Evolutionary conservation across 2,797 vertebrate genomes (phyloP), one percentile per base, ranked within the genome.

Genomic region (Alca torda): DNA sequence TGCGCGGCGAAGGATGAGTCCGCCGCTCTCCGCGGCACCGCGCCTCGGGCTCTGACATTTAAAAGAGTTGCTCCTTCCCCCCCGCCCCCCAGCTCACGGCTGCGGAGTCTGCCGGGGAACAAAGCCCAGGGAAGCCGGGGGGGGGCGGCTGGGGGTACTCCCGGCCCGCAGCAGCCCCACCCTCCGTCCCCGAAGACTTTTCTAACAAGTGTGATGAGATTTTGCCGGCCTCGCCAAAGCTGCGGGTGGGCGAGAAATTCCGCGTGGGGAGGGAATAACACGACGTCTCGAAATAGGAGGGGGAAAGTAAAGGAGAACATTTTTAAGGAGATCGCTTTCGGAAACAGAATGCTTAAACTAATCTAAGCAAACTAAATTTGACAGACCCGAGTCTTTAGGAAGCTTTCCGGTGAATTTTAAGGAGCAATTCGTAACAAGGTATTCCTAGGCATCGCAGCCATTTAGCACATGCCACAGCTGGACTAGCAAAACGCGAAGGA

Each of bases 381-480:
- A 64, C 92, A 85, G 94, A 75, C 23, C 21, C 1, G 56, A 96
- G 94, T 95, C 94, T 91, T 92, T 56, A 59, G 89, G 80, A 90
- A 91, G 87, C 72, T 89, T 90, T 50, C 33, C 53, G 24, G 86
- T 77, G 93, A 97, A 97, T 98, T 97, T 97, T 95, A 96, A 97
- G 96, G 70, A 81, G 94, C 94, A 95, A 96, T 95, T 97, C 92
- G 97, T 98, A 98, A 97, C 95, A 84, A 98, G 98, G 98, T 98
- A 98, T 97, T 98, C 98, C 97, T 90, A 80, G 95, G 98, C 97
- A 98, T 96, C 94, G 96, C 97, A 96, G 98, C 98, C 98, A 98
- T 98, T 99, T 98, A 98, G 98, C 98, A 98, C 97, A 98, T 98
- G 98, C 98, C 98, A 98, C 98, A 98, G 98, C 98, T 97, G 98